Base-by-base conservation (phyloP, 2,888 invertebrate species). In the Spodoptera exigua region DNA sequence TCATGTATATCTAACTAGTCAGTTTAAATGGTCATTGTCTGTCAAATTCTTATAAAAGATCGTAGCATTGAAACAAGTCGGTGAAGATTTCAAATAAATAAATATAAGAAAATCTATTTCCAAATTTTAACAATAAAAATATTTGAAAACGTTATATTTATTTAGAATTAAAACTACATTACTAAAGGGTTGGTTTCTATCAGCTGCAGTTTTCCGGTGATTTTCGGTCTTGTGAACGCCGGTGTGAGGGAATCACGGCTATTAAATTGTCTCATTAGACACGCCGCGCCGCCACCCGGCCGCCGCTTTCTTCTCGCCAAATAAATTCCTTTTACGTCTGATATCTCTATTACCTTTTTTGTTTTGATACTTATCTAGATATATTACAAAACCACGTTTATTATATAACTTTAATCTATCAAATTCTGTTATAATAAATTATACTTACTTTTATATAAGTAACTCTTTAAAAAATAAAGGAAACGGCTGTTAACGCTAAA, bases 241-340 rank as follows among this genome's bases (percentile, higher is more conserved):
- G 84, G 85, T 84, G 82, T 82, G 84, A 85, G 86, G 79, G 89
- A 93, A 94, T 92, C 93, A 85, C 89, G 88, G 90, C 91, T 92
- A 93, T 94, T 91, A 92, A 90, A 91, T 93, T 93, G 93, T 92
- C 92, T 92, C 93, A 92, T 94, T 93, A 94, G 92, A 90, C 84
- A 91, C 91, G 92, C 89, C 86, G 86, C 87, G 83, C 80, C 82
- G 86, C 84, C 82, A 83, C 83, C 81, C 84, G 79, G 85, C 83
- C 46, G 69, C 84, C 84, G 82, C 85, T 84, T 85, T 85, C 84
- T 87, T 86, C 86, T 86, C 87, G 87, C 89, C 87, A 89, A 89
- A 92, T 91, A 91, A 92, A 92, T 92, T 92, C 87, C 86, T 82
- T 83, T 82, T 84, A 75, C 82, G 83, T 85, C 83, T 86, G 86